phyloP scores from a whole-genome alignment of 2,113 vertebrate species.

The Vulpes lagopus region DNA sequence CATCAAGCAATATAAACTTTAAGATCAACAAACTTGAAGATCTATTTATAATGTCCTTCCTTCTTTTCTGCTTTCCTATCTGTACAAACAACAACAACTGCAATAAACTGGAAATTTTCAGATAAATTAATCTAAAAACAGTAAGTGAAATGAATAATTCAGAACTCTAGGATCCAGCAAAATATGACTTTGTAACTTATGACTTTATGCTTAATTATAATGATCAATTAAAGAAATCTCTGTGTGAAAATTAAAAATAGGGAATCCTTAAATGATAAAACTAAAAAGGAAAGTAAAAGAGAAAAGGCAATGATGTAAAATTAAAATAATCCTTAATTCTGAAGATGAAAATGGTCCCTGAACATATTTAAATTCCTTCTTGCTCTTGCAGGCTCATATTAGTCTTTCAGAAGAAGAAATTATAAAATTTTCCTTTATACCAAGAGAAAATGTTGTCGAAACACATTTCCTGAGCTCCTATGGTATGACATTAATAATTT shows the following conservation, averaged over 20 bases:
- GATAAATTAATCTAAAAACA: conserved; percentile 75
- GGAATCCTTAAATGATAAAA: conserved; percentile 80
- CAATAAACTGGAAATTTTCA: conserved; percentile 70
- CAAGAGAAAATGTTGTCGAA: conserved; percentile 55
- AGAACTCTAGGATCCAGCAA: conserved; percentile 73
- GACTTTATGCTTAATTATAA: conserved; percentile 79
- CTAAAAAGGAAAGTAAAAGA: conserved; percentile 77
- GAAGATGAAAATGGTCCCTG: conserved; percentile 81
- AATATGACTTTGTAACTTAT: conserved; percentile 78
- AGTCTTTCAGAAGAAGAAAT: conserved; percentile 71
- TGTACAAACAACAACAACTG: conserved; percentile 45
- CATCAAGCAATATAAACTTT: conserved; percentile 80
- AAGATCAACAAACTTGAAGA: conserved; percentile 72
- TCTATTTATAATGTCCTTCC: conserved; percentile 21
- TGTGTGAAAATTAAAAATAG: conserved; percentile 83
- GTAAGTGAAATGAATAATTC: conserved; percentile 81
- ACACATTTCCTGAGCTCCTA: conserved; percentile 1
- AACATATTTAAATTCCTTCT: conserved; percentile 81
- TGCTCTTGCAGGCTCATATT: conserved; percentile 68
- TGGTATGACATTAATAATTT: conserved; percentile 53
- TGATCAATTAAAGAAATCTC: conserved; percentile 82
- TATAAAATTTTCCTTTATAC: conserved; percentile 58
- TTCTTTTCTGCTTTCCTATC: conserved; percentile 33
- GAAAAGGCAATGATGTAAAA: conserved; percentile 80
- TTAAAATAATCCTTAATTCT: conserved; percentile 85